Percentiles rank a stretch among this genome's conserved stretches.
These are phyloP conservation scores for Pristionchus exspectatus DNA, from an alignment of 2,888 invertebrate species.

Conservation along the genomic window DNA sequence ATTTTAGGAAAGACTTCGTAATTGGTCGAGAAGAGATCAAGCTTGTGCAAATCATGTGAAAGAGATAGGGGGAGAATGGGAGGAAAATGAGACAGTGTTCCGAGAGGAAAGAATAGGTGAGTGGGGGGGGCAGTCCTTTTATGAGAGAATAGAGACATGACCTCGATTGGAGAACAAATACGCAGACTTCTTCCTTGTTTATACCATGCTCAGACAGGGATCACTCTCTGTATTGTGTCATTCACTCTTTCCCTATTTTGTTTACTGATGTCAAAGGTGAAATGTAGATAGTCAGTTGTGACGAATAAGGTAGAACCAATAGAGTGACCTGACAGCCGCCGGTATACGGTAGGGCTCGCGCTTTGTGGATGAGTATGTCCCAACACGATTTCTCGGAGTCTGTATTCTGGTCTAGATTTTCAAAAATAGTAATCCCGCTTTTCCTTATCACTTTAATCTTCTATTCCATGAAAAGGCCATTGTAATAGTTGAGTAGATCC, in stretches of 20 bases:
- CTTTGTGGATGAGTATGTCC: neutral
- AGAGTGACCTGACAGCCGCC: neutral
- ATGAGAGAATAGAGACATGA: constrained; percentile 32
- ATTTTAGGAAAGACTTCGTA: constrained; percentile 33
- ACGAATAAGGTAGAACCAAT: too few species aligned
- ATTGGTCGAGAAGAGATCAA: constrained; percentile 39
- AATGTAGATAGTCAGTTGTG: neutral
- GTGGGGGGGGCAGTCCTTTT: constrained; percentile 11
- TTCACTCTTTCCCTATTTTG: neutral
- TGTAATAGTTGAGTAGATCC: neutral
- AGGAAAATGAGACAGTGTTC: neutral
- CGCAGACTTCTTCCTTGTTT: constrained; percentile 25
- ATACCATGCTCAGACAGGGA: neutral
- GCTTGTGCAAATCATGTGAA: constrained; percentile 22
- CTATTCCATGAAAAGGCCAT: neutral
- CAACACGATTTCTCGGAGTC: constrained; percentile 4
- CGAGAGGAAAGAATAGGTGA: neutral
- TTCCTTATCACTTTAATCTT: neutral
- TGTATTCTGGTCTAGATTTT: neutral
- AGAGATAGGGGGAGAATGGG: neutral
- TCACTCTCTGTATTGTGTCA: neutral
- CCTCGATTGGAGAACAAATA: constrained; percentile 38
- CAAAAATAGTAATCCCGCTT: neutral
- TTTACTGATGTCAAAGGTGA: neutral
- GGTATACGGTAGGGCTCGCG: neutral